Evolutionary conservation across 2,888 invertebrate genomes (phyloP).

Genomic region (Melipona beecheii): DNA sequence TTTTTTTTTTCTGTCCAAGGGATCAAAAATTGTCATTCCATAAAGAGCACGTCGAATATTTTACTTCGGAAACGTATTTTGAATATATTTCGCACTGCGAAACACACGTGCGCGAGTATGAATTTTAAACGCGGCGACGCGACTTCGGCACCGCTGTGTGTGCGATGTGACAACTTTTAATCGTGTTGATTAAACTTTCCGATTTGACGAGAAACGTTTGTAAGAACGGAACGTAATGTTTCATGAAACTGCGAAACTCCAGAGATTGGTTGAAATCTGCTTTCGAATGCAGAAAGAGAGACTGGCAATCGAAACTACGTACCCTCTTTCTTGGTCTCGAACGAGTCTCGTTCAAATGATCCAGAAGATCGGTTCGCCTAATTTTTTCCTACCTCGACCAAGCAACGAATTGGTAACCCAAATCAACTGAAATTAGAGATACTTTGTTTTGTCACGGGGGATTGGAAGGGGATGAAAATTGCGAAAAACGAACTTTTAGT

Average conservation of each 20-base stretch:
- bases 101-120: background rate
- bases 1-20: background rate
- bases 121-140: background rate
- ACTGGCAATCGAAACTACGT: conserved; percentile 43
- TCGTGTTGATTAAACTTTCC: background rate
- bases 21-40: conserved; percentile 9
- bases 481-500: background rate
- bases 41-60: conserved; percentile 7
- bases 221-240: background rate
- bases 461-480: too few species aligned
- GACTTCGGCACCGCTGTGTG: background rate
- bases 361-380: conserved; percentile 31
- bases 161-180: background rate
- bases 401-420: background rate
- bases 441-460: background rate
- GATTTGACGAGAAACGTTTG: background rate
- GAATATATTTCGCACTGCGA: background rate
- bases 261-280: background rate
- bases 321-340: conserved; percentile 59
- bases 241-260: conserved; percentile 27
- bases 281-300: conserved; percentile 34
- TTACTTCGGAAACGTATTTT: background rate
- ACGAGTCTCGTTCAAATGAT: conserved; percentile 54
- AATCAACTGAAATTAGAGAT: background rate
- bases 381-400: background rate